Percentiles rank a stretch among this genome's conserved stretches.
Evolutionary conservation across 1,140 invertebrate genomes (phyloP).

Genomic region (Apis laboriosa): DNA sequence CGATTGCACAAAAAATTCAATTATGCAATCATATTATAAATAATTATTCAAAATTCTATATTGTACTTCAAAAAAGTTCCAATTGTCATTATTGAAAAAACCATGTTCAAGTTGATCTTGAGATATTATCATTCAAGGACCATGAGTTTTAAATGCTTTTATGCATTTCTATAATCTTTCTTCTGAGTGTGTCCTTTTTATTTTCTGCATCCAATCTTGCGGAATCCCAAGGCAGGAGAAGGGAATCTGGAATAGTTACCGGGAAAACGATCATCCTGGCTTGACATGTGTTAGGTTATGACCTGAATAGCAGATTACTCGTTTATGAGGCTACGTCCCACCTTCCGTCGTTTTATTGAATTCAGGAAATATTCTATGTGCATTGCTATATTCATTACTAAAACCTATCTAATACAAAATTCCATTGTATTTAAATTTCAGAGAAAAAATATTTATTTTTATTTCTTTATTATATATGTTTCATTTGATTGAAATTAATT

Average conservation of each 20-base stretch:
- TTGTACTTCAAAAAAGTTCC: no score
- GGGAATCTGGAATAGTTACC: slow-evolving; percentile 68
- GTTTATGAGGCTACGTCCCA: slow-evolving; percentile 66
- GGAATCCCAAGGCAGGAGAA: slow-evolving; percentile 59
- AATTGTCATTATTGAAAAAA: neutral
- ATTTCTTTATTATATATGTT: no score
- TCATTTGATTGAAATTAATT: no score
- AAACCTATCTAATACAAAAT: neutral
- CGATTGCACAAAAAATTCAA: no score
- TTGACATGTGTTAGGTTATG: slow-evolving; percentile 67
- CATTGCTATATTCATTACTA: neutral
- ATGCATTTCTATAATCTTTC: neutral
- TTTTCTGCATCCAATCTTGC: slow-evolving; percentile 29
- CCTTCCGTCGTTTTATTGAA: slow-evolving; percentile 65
- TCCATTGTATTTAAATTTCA: neutral
- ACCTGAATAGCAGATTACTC: slow-evolving; percentile 75
- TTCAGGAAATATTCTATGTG: slow-evolving; percentile 48
- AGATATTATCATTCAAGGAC: neutral
- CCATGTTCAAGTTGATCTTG: neutral
- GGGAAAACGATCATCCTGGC: slow-evolving; percentile 67
- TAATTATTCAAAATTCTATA: no score
- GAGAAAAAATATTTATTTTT: neutral
- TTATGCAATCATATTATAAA: no score
- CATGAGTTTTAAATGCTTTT: neutral
- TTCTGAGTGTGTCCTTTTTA: neutral